Base-by-base conservation (phyloP, 2,797 vertebrate species). In the Mormyrus hasselquistii region DNA sequence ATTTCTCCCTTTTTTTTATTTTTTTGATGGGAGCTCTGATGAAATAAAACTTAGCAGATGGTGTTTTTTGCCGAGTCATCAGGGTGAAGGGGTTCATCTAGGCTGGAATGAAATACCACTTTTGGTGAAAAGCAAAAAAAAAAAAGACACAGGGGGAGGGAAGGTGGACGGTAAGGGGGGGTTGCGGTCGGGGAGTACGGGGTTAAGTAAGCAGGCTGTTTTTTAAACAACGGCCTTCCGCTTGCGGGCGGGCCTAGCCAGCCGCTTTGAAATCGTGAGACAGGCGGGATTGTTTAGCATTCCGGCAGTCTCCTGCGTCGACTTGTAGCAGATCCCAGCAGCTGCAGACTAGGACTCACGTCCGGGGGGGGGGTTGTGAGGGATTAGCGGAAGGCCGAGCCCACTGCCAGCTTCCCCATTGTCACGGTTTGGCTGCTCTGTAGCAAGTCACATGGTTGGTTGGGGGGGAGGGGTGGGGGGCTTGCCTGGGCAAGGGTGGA, bases 281-380 rank as follows among this genome's bases (percentile, higher is more conserved):
- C 87, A 62, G 93, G 92, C 92, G 90, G 92, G 92, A 92, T 95
- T 95, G 95, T 94, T 95, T 94, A 95, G 94, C 93, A 95, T 94
- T 94, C 92, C 94, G 93, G 94, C 91, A 92, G 91, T 93, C 93
- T 93, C 93, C 93, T 94, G 94, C 94, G 93, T 94, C 94, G 95
- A 95, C 94, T 95, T 94, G 94, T 94, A 96, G 94, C 94, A 95
- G 95, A 95, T 94, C 93, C 94, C 92, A 92, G 93, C 93, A 94
- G 93, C 94, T 91, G n/a, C 16, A 25, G 14, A 76, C 69, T 34
- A 29, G 49, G 49, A 19, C 50, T 88, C 65, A 38, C 47, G 87
- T 29, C 49, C 50, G 2, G 12, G 59, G 86, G 6, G 49, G 47
- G n/a, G 22, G 47, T 16, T 50, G 47, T 10, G 34, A 2, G 55